Evolutionary conservation across 37 sponge, comb jelly and placozoan genomes (phyloP).

Genomic region (Halisarca cf. caerulea): DNA sequence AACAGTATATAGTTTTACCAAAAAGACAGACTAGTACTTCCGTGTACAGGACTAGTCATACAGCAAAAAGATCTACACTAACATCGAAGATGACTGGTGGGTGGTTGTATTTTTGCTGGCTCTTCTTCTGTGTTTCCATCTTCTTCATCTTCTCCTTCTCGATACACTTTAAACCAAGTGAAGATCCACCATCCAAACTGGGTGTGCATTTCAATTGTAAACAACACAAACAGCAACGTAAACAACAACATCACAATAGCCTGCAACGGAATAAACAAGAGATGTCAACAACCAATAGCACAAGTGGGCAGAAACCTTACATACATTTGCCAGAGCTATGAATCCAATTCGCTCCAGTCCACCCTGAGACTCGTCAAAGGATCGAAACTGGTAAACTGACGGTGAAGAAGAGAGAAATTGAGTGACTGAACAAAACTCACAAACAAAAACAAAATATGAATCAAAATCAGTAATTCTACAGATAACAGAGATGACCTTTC

Average conservation of each 20-base stretch:
- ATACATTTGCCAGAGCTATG: not conserved
- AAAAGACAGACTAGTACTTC: too few species aligned
- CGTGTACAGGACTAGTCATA: too few species aligned
- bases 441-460: too few species aligned
- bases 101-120: too few species aligned
- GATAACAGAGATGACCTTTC: too few species aligned
- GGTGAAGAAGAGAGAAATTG: too few species aligned
- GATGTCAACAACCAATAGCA: not conserved
- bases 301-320: not conserved
- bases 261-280: not conserved
- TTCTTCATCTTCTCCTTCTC: not conserved
- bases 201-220: conserved; percentile 2
- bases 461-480: too few species aligned
- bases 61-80: too few species aligned
- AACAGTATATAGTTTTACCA: too few species aligned
- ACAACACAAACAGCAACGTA: not conserved
- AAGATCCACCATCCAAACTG: conserved; percentile 25
- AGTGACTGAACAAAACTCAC: too few species aligned
- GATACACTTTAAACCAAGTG: not conserved
- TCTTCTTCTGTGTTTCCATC: not conserved
- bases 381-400: too few species aligned
- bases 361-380: too few species aligned
- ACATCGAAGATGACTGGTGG: conserved; percentile 8
- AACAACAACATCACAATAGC: not conserved
- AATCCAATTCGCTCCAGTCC: not conserved